Conservation (phyloP, 2,797 vertebrate species). For the Ctenochaetus hawaiiensis region DNA sequence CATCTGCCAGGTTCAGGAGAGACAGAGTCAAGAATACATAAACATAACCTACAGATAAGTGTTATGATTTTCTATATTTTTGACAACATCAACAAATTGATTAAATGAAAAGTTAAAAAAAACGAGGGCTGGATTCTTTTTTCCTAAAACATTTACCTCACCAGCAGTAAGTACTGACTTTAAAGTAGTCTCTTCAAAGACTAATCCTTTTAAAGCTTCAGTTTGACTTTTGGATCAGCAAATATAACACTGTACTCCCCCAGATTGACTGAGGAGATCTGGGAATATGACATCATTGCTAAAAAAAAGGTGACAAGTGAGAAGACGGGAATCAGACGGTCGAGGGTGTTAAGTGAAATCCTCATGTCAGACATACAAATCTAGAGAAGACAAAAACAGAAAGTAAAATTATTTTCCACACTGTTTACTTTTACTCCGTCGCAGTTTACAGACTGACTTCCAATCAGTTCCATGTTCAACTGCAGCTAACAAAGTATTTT, state of each 20-base stretch:
- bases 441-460: neutral
- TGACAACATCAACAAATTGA: neutral
- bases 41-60: constrained; percentile 7
- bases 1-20: constrained; percentile 9
- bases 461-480: neutral
- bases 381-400: neutral
- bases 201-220: neutral
- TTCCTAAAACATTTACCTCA: neutral
- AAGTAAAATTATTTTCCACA: neutral
- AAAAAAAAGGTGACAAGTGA: neutral
- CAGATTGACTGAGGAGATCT: neutral
- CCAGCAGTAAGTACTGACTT: neutral
- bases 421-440: neutral
- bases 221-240: neutral
- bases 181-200: no score
- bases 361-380: neutral
- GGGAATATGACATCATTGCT: neutral
- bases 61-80: constrained; percentile 9
- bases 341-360: neutral
- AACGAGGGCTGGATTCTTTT: neutral
- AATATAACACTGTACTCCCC: neutral
- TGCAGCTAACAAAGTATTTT: neutral
- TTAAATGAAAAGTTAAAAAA: neutral
- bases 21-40: neutral
- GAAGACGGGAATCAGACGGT: neutral